Percentiles rank a stretch among this genome's conserved stretches.
These are phyloP conservation scores for Porites lobata DNA, from an alignment of 92 coral and sea anemone species.

Conservation along the genomic window DNA sequence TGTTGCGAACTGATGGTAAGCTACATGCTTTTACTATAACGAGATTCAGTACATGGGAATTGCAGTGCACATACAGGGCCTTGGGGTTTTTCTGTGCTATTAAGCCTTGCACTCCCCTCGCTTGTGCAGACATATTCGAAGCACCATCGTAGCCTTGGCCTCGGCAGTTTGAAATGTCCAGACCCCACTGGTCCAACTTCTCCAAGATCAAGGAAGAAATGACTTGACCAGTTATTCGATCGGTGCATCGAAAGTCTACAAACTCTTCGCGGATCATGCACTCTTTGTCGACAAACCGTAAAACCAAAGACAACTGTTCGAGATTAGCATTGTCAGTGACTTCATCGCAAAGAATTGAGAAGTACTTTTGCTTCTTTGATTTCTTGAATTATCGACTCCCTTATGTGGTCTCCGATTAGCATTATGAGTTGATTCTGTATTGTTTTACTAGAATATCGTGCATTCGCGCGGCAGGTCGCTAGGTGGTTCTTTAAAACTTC, in stretches of 20 bases:
- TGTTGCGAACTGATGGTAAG: constrained; percentile 68
- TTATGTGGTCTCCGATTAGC: constrained; percentile 44
- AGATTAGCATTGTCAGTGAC: constrained; percentile 56
- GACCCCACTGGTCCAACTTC: constrained; percentile 42
- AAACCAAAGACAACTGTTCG: constrained; percentile 60
- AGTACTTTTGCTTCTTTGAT: constrained; percentile 51
- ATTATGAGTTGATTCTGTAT: constrained; percentile 51
- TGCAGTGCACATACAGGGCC: constrained; percentile 59
- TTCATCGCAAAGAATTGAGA: constrained; percentile 66
- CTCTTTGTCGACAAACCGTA: constrained; percentile 56
- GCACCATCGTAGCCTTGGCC: constrained; percentile 73
- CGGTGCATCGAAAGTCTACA: constrained; percentile 50
- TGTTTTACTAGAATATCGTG: constrained; percentile 30
- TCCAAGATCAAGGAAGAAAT: constrained; percentile 31
- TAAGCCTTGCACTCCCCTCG: constrained; percentile 55
- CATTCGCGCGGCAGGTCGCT: constrained; percentile 19
- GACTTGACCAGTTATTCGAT: constrained; percentile 64
- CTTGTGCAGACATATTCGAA: constrained; percentile 64
- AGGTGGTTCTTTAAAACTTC: constrained; percentile 30
- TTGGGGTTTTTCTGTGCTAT: constrained; percentile 49
- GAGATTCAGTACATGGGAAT: constrained; percentile 50
- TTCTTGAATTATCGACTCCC: constrained; percentile 22
- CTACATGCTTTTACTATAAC: constrained; percentile 59
- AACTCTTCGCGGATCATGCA: constrained; percentile 60
- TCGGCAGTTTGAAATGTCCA: constrained; percentile 39